Base-by-base conservation (phyloP, 1,140 invertebrate genomes). In the Adelges cooleyi region DNA sequence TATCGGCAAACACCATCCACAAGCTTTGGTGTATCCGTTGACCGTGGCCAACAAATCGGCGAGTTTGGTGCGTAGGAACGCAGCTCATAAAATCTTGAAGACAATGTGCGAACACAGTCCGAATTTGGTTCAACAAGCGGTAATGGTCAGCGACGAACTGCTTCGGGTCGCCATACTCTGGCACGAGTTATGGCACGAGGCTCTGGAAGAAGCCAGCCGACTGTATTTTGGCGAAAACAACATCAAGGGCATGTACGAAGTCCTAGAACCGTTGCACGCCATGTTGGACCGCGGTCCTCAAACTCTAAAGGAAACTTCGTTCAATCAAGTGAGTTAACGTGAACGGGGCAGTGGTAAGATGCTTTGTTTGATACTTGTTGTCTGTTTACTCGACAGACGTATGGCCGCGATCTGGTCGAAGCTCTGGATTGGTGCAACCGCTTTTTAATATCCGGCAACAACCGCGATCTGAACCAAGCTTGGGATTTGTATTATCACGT, bases 401-500 rank as follows among this genome's bases (percentile, higher is more conserved):
- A 99, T 74, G 93, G 92, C 4, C 79, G 90, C 53, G 96, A 99
- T 74, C 77, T 99, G 52, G 85, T 82, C 67, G 93, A 98, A 72
- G 95, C 96, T 0, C 84, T 89, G 69, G 90, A 97, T 70, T 97
- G 92, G 88, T 69, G 68, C 27, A 48, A 66, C 25, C 56, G 68
- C 68, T 96, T 87, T 71, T 89, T 92, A 75, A 80, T 85, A 66
- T 89, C 88, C 0, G 82, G 84, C 3, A 92, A 95, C 70, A 83
- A 89, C 1, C 82, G 92, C 62, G 93, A 98, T 71, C 77, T 99
- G 22, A 96, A 95, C 72, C 90, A 95, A 74, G 96, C 97, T 13
- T 99, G 97, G 97, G 96, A 99, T 74, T 77, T 98, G 0, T 99
- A 99, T 75, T 99, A 98, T 76, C 90, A 97, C 71, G 94, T 99